phyloP scores from a whole-genome alignment of 2,797 vertebrate genomes.

The Enteromius trimaculatus region DNA sequence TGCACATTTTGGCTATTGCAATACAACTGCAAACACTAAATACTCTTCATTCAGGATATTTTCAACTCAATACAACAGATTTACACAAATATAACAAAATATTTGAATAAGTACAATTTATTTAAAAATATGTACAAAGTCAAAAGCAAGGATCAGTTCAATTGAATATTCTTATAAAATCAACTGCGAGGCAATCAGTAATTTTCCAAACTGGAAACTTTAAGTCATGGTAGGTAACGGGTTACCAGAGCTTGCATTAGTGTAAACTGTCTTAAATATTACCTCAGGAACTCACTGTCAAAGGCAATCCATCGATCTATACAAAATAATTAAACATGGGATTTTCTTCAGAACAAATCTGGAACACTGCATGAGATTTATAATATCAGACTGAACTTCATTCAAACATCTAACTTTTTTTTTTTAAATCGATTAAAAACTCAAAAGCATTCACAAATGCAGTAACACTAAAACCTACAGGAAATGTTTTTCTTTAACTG shows the following conservation, averaged over 20 bases:
- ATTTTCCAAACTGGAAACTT: background rate
- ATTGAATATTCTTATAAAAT: background rate
- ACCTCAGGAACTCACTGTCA: background rate
- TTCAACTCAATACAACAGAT: background rate
- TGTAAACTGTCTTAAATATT: background rate
- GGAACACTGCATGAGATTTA: background rate
- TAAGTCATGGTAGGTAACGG: background rate
- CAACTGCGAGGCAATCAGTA: background rate
- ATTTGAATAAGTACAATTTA: constrained; percentile 19
- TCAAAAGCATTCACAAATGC: constrained; percentile 25
- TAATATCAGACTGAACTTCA: background rate
- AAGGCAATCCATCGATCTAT: background rate
- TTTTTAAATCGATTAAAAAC: constrained; percentile 43
- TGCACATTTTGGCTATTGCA: background rate
- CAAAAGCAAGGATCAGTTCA: background rate
- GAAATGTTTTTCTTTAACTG: constrained; percentile 60
- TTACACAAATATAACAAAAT: background rate
- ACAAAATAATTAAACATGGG: background rate
- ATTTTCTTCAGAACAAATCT: background rate
- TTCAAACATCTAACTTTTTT: constrained; percentile 13
- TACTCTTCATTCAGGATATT: background rate
- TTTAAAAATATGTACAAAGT: constrained; percentile 41
- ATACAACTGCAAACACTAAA: background rate
- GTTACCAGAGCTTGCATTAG: background rate
- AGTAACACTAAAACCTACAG: background rate